Conservation (phyloP, 2,888 invertebrate species). For the Morpho helenor region DNA sequence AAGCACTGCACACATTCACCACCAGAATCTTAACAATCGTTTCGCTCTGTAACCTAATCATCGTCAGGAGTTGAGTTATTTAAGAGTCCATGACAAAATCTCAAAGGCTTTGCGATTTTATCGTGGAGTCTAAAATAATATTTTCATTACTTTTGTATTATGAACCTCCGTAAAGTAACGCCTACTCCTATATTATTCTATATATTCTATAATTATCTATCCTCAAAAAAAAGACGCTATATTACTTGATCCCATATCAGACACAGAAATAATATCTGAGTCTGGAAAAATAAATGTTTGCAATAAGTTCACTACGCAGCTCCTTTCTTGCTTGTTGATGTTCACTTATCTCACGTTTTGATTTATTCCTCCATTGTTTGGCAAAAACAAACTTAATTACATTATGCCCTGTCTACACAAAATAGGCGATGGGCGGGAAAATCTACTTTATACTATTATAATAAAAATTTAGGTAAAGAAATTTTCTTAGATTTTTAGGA, state of each 20-base stretch:
- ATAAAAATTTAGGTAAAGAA: too few relatives aligned
- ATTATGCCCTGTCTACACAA: conserved; percentile 7
- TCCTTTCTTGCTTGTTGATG: conserved; percentile 11
- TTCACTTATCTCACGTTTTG: conserved; percentile 12
- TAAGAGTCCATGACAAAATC: too few relatives aligned
- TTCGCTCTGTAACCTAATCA: too few relatives aligned
- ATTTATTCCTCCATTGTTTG: conserved; percentile 8
- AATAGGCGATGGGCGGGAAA: conserved; percentile 5
- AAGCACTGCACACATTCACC: too few relatives aligned
- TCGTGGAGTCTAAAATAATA: too few relatives aligned
- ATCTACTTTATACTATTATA: not conserved
- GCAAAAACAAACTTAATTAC: conserved; percentile 11
- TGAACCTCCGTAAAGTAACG: too few relatives aligned
- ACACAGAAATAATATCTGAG: conserved; percentile 59
- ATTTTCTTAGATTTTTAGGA: too few relatives aligned
- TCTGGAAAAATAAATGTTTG: conserved; percentile 55
- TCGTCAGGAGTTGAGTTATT: too few relatives aligned
- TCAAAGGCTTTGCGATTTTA: too few relatives aligned
- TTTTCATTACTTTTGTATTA: too few relatives aligned
- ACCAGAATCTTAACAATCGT: too few relatives aligned
- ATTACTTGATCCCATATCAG: conserved; percentile 29
- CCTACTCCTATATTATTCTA: too few relatives aligned
- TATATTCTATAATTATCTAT: not conserved
- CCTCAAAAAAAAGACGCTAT: not conserved
- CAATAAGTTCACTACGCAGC: conserved; percentile 51